Evolutionary conservation across 2,888 invertebrate genomes (phyloP).

Genomic region (Ornithoptera priamus): DNA sequence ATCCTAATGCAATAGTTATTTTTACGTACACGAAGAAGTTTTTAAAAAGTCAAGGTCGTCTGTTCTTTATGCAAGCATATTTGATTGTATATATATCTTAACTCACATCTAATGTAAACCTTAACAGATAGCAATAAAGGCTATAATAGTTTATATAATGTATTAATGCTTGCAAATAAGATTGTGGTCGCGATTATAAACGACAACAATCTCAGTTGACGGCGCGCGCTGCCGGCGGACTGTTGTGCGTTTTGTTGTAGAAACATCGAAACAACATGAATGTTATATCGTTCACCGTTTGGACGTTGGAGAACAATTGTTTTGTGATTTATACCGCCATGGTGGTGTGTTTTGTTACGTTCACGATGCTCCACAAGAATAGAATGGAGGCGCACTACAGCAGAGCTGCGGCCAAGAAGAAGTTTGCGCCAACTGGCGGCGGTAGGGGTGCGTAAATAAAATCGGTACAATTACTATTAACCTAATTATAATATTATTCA

Average conservation of each 20-base stretch:
- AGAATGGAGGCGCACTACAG: conserved; percentile 56
- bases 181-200: conserved; percentile 29
- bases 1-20: neutral
- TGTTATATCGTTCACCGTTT: conserved; percentile 61
- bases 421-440: conserved; percentile 48
- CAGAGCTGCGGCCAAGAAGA: conserved; percentile 50
- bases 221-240: conserved; percentile 25
- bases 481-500: no score
- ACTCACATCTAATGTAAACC: no score
- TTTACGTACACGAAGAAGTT: neutral
- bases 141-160: conserved; percentile 23
- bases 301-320: conserved; percentile 71
- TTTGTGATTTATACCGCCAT: conserved; percentile 64
- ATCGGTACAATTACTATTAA: no score
- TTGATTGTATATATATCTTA: no score
- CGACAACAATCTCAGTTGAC: conserved; percentile 33
- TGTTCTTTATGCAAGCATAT: neutral
- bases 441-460: conserved; percentile 53
- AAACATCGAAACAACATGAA: conserved; percentile 51
- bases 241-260: conserved; percentile 1
- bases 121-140: conserved; percentile 7
- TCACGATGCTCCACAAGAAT: conserved; percentile 67
- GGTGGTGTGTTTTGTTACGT: conserved; percentile 60
- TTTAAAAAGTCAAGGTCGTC: conserved; percentile 29
- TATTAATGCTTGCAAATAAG: conserved; percentile 10